Base-by-base conservation (phyloP, 2,113 vertebrate species). In the Scatophagus argus region DNA sequence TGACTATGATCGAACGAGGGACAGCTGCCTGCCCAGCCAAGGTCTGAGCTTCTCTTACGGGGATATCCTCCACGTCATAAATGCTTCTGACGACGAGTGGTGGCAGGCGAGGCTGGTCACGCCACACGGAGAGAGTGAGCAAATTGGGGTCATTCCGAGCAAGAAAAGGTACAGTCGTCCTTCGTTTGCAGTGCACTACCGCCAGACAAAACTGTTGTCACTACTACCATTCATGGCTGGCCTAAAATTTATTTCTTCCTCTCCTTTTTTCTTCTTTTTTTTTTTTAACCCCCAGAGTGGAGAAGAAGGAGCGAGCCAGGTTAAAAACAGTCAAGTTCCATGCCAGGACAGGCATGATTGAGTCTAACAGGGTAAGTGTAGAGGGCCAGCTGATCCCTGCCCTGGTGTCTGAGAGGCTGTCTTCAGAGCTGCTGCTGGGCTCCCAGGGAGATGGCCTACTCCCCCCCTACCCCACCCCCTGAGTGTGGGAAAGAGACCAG, bases 321-420 rank as follows among this genome's bases (percentile, higher is more conserved):
- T 97, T 99, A 96, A 99, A 99, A 98, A 99, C 97, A 0, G 98
- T 99, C 90, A 99, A 99, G 93, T 99, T 99, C 92, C 98, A 99
- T 61, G 98, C 97, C 89, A 95, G 98, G 92, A 98, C 98, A 29
- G 98, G 98, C 90, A 99, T 99, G 97, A 98, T 98, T 75, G 98
- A 99, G 85, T 97, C 97, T 52, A 98, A 97, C 90, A 95, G 98
- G 96, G 98, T 99, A 95, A 98, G 97, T 96, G 86, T 83, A 81
- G 72, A 56, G 61, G 72, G 70, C 74, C 77, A 76, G 83, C 84
- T 83, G 84, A 82, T 85, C 66, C 68, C 61, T 81, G 84, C 77
- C 82, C 83, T 41, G 83, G 73, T 80, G 82, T 85, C 84, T 71
- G 58, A 83, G 76, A 74, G 63, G 74, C 79, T 81, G 77, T 62